Percentiles rank a stretch among this genome's conserved stretches.
These are phyloP conservation scores for Boulengeromyrus knoepffleri DNA, from an alignment of 2,113 vertebrate species.

Conservation along the genomic window DNA sequence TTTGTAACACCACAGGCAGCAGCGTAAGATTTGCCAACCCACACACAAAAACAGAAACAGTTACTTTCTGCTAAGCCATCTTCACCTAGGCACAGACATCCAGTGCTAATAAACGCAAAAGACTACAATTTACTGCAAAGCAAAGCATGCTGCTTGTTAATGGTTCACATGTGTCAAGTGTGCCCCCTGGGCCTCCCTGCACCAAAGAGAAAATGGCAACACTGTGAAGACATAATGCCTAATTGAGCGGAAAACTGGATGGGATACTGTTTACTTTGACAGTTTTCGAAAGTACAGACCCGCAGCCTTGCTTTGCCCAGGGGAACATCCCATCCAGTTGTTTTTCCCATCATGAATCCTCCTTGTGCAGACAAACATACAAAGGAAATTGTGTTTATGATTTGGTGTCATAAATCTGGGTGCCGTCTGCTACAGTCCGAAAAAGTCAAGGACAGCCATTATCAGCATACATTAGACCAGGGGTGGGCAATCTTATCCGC, in stretches of 20 bases:
- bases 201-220: not conserved
- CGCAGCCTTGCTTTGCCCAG: not conserved
- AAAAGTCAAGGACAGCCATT: constrained; percentile 10
- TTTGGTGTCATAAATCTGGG: constrained; percentile 11
- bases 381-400: constrained; percentile 7
- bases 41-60: not conserved
- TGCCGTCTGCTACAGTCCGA: not conserved
- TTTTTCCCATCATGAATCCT: not conserved
- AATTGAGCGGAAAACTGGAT: constrained; percentile 7
- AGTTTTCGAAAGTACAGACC: not conserved
- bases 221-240: not conserved
- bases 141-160: not conserved
- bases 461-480: not conserved
- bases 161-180: not conserved
- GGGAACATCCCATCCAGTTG: constrained; percentile 13
- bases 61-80: not conserved
- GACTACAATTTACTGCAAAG: not conserved
- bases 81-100: not conserved
- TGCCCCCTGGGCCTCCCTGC: not conserved
- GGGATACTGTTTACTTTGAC: constrained; percentile 18
- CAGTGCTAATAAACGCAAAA: not conserved
- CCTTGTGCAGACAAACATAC: not conserved
- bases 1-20: not conserved
- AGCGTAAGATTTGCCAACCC: not conserved
- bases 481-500: no score